A percentile compares a stretch with the other conserved stretches of the same genome.
These are phyloP conservation scores for Pteria penguin DNA, from an alignment of 2,888 invertebrate species.

Conservation along the genomic window DNA sequence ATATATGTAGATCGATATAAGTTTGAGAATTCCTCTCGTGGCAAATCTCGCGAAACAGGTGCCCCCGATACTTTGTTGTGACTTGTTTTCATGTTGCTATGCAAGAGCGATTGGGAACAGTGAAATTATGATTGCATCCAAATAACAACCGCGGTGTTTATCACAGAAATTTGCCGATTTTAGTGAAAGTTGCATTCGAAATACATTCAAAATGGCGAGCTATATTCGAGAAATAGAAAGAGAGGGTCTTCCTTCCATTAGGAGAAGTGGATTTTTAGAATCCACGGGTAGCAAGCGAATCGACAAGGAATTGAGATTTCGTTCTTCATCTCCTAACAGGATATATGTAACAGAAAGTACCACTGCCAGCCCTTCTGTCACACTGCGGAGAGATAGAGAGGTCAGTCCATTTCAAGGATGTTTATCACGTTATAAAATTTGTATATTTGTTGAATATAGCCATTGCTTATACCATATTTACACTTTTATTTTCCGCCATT, in stretches of 20 bases:
- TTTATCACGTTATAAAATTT: too few species aligned
- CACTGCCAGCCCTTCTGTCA: too few species aligned
- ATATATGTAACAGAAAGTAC: too few species aligned
- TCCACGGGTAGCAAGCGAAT: constrained; percentile 44
- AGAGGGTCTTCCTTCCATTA: constrained; percentile 49
- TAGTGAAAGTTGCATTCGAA: background rate
- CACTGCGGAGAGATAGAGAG: too few species aligned
- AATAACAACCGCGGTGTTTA: constrained; percentile 19
- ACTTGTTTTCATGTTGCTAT: constrained; percentile 56
- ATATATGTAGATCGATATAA: too few species aligned
- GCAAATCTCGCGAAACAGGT: constrained; percentile 42
- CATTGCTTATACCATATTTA: too few species aligned
- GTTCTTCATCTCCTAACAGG: too few species aligned
- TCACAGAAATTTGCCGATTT: background rate
- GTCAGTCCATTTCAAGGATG: too few species aligned
- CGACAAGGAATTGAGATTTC: too few species aligned
- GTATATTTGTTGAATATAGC: too few species aligned
- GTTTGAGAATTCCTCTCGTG: constrained; percentile 18
- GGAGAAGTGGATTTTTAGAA: constrained; percentile 36
- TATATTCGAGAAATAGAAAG: constrained; percentile 46
- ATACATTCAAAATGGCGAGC: constrained; percentile 40
- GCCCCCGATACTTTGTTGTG: constrained; percentile 40
- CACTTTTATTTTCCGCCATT: too few species aligned
- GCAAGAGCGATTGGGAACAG: constrained; percentile 38
- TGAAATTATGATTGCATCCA: constrained; percentile 25